Base-by-base conservation (phyloP, 2,888 invertebrate species). In the Zaprionus bogoriensis region DNA sequence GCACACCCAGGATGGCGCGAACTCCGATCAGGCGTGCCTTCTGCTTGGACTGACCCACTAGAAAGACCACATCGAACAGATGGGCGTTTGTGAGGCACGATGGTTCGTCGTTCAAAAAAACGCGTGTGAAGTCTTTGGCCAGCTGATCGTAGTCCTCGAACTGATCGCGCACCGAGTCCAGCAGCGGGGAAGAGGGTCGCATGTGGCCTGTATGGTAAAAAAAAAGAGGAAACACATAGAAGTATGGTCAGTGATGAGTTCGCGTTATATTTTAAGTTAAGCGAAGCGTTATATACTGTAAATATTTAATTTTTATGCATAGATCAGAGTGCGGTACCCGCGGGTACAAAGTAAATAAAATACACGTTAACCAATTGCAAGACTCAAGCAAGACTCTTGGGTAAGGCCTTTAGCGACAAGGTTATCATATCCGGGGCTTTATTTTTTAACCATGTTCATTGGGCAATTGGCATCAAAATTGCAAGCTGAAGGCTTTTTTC, bases 101-200 rank as follows among this genome's bases (percentile, higher is more conserved):
- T 64, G 95, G 94, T 83, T 96, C 95, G 79, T 93, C 94, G 91
- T 97, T 97, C 57, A 97, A 93, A 92, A 98, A 98, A 81, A 96
- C 96, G 80, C 95, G 93, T 6, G 97, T 96, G 90, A 98, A 98
- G 91, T 98, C 98, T 91, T 97, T 97, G 28, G 97, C 97, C 57
- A 98, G 92, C 89, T 97, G 97, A 90, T 98, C 98, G 91, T 97
- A 97, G 91, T 97, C 97, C 91, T 98, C 98, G 89, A 98, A 98
- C 89, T 97, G 96, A 92, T 98, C 98, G 80, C 97, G 92, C 36
- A 98, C 97, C 4, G 97, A 97, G 91, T 98, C 98, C 76, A 98
- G 92, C 30, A 98, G 93, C 0, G 98, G 98, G 17, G 97, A 97
- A 0, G 97, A 97, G 0, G 98, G 97, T 86, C 98, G 92, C 97